Percentiles rank a stretch among this genome's conserved stretches.
phyloP scores from a whole-genome alignment of 1,140 invertebrate genomes.

The Kradibia gibbosae region DNA sequence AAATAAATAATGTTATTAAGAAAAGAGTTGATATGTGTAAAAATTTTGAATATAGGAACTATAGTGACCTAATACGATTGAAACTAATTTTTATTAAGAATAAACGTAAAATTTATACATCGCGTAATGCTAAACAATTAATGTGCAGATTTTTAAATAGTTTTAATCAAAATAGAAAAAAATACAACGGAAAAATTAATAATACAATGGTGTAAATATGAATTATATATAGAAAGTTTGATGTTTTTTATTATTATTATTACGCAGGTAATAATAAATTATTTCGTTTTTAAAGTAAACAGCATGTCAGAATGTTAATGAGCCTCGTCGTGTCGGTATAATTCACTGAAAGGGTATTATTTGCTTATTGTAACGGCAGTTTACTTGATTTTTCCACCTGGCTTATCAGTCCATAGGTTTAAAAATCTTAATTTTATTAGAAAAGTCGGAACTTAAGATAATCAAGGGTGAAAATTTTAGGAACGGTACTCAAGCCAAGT shows the following conservation, averaged over 20 bases:
- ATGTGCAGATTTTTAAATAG: background rate
- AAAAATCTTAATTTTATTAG: background rate
- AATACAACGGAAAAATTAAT: background rate
- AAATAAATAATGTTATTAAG: background rate
- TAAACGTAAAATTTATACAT: background rate
- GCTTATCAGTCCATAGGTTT: background rate
- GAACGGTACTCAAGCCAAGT: background rate
- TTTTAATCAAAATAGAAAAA: background rate
- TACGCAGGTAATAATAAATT: background rate
- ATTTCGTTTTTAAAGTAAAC: background rate
- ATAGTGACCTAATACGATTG: background rate
- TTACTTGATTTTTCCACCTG: background rate
- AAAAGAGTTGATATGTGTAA: background rate
- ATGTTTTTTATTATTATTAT: background rate
- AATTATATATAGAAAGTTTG: background rate
- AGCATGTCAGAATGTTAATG: background rate
- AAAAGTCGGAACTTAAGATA: background rate
- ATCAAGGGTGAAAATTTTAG: background rate
- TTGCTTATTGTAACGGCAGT: background rate
- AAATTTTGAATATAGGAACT: background rate
- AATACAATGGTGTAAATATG: no score
- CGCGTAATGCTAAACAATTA: background rate
- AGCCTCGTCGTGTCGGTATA: background rate
- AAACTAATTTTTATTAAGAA: background rate
- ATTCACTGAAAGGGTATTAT: background rate